These are phyloP conservation scores for Colletes collaris DNA, from an alignment of 2,888 invertebrate species.

Conservation along the genomic window DNA sequence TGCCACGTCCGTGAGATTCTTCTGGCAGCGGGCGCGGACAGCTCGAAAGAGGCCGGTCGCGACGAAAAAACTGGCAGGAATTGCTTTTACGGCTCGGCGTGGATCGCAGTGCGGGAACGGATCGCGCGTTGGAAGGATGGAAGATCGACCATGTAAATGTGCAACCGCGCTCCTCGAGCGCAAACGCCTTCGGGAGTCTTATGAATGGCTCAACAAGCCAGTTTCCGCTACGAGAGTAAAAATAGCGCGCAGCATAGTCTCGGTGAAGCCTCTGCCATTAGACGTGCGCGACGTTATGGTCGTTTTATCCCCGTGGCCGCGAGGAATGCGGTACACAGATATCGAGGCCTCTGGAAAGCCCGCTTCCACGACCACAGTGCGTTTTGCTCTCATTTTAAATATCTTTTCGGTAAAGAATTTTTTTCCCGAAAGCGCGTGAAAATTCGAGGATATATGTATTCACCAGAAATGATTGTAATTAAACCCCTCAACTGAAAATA, in stretches of 20 bases:
- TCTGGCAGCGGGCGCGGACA: conserved; percentile 2
- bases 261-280: conserved; percentile 54
- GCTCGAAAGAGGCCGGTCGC: background rate
- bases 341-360: conserved; percentile 14
- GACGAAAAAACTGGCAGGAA: conserved; percentile 19
- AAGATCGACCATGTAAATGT: conserved; percentile 35
- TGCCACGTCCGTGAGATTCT: conserved; percentile 4
- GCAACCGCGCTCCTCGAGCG: conserved; percentile 23
- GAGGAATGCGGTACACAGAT: conserved; percentile 44
- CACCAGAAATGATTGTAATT: too few species aligned
- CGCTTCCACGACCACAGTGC: background rate
- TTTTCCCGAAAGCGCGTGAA: too few species aligned
- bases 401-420: background rate
- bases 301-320: conserved; percentile 51
- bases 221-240: conserved; percentile 48
- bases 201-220: conserved; percentile 63
- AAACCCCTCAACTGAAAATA: too few species aligned
- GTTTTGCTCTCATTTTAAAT: background rate
- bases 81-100: conserved; percentile 20
- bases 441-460: too few species aligned
- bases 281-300: conserved; percentile 56
- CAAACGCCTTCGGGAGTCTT: conserved; percentile 47
- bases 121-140: background rate
- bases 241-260: conserved; percentile 42
- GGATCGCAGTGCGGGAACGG: conserved; percentile 12